Percentiles rank a stretch among this genome's conserved stretches.
phyloP scores from a whole-genome alignment of 2,113 vertebrate genomes.

The Cariama cristata region DNA sequence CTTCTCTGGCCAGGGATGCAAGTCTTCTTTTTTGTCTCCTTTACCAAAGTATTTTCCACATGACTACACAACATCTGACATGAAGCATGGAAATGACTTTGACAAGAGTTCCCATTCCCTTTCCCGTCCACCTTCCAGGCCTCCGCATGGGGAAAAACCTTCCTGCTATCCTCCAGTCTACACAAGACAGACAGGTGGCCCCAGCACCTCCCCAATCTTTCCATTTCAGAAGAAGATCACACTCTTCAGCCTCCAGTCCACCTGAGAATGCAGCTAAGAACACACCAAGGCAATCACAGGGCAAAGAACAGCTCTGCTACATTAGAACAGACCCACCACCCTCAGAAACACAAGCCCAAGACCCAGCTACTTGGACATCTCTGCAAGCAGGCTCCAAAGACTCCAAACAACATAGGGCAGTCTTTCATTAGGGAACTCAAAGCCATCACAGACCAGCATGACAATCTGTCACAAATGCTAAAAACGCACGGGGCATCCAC shows the following conservation, averaged over 20 bases:
- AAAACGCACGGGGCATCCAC: neutral
- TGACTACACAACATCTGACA: too few relatives aligned
- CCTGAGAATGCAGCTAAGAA: neutral
- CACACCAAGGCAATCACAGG: too few relatives aligned
- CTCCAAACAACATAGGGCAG: neutral
- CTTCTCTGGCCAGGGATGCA: too few relatives aligned
- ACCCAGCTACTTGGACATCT: rapidly evolving
- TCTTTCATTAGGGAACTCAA: neutral
- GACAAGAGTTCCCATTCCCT: neutral
- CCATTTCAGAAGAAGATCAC: too few relatives aligned
- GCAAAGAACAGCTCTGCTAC: too few relatives aligned
- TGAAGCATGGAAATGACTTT: neutral
- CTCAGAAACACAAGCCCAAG: neutral
- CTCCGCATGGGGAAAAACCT: too few relatives aligned
- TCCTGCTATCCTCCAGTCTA: neutral
- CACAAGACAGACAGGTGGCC: too few relatives aligned
- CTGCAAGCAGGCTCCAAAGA: too few relatives aligned
- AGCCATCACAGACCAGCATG: neutral
- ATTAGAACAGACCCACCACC: neutral
- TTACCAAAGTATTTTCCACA: too few relatives aligned
- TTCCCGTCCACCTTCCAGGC: neutral
- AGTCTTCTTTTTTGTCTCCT: too few relatives aligned
- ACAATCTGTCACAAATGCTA: too few relatives aligned
- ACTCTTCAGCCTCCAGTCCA: neutral
- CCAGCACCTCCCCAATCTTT: too few relatives aligned